Conservation (phyloP, 1,140 invertebrate species). For the Ruditapes philippinarum region DNA sequence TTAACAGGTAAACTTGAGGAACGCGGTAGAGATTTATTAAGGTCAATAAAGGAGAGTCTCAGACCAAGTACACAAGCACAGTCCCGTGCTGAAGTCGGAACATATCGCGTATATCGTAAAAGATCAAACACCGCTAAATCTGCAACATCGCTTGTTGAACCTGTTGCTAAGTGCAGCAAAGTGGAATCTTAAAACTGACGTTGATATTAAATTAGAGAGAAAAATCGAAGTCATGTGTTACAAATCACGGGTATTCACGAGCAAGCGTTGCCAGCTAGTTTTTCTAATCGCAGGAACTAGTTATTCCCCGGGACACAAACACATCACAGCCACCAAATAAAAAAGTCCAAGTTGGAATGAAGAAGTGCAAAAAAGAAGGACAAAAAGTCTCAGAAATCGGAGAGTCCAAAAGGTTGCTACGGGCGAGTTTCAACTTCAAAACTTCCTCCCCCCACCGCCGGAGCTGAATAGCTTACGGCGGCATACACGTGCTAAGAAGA, state of each 20-base stretch:
- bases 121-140: background rate
- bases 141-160: background rate
- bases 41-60: constrained; percentile 43
- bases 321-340: constrained; percentile 9
- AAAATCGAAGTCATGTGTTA: constrained; percentile 34
- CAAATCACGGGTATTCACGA: constrained; percentile 39
- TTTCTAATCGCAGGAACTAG: constrained; percentile 28
- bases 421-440: constrained; percentile 38
- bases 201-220: constrained; percentile 37
- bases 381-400: constrained; percentile 34
- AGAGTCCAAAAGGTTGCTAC: background rate
- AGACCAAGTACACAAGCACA: constrained; percentile 59
- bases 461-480: constrained; percentile 82
- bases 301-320: constrained; percentile 11
- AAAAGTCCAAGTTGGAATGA: constrained; percentile 17
- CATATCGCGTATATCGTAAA: constrained; percentile 34
- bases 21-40: background rate
- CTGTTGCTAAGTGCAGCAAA: constrained; percentile 42
- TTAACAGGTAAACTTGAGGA: background rate
- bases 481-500: constrained; percentile 87
- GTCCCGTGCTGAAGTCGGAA: constrained; percentile 52
- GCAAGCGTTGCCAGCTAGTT: constrained; percentile 7
- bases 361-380: constrained; percentile 44
- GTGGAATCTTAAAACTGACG: constrained; percentile 46
- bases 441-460: constrained; percentile 64